Percentiles rank a stretch among this genome's conserved stretches.
Conservation (phyloP, 1,140 invertebrate species). For the Drosophila trapezifrons region DNA sequence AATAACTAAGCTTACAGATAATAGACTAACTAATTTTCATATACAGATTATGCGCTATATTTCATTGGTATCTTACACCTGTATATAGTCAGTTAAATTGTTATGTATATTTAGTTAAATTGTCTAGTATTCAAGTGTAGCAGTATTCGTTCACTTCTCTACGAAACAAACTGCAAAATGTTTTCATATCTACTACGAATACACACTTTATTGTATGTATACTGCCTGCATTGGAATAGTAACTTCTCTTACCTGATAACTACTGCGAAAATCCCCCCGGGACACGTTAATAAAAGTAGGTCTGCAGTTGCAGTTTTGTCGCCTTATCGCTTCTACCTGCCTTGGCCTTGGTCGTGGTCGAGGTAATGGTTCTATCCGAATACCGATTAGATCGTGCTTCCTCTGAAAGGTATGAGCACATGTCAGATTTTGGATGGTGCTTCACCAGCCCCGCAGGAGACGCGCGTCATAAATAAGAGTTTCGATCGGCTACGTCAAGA, state of each 20-base stretch:
- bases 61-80: too few species aligned
- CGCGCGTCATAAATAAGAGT: conserved; percentile 15
- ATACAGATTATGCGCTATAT: too few species aligned
- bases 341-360: conserved; percentile 8
- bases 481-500: conserved; percentile 15
- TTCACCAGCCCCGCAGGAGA: conserved; percentile 22
- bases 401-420: conserved; percentile 25
- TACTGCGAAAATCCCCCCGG: not conserved
- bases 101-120: too few species aligned
- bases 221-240: conserved; percentile 2
- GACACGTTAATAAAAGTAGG: not conserved
- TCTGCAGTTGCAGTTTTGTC: conserved; percentile 8
- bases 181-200: not conserved
- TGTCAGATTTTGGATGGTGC: conserved; percentile 20
- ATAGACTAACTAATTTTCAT: too few species aligned
- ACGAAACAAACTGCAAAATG: not conserved
- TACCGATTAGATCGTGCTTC: conserved; percentile 37
- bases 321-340: conserved; percentile 18
- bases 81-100: too few species aligned
- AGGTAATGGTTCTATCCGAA: conserved; percentile 13
- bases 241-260: conserved; percentile 19
- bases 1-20: too few species aligned
- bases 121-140: too few species aligned
- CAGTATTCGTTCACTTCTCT: not conserved
- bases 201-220: conserved; percentile 7